Conservation (phyloP, 2,113 vertebrate genomes). For the Lates calcarifer region DNA sequence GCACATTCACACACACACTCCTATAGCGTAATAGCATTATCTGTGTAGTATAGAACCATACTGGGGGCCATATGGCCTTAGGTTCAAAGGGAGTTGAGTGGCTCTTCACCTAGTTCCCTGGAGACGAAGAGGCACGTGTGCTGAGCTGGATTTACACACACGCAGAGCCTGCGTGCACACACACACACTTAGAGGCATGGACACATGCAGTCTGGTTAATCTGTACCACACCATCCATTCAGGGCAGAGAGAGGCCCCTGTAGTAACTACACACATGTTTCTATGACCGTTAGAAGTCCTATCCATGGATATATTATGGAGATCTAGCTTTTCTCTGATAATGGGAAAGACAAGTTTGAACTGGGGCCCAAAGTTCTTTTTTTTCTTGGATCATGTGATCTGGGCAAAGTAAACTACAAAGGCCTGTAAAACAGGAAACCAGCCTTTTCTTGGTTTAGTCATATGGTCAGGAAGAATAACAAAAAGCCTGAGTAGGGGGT, state of each 20-base stretch:
- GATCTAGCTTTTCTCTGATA: constrained; percentile 45
- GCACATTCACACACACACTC: not conserved
- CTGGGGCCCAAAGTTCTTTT: constrained; percentile 21
- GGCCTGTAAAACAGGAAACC: constrained; percentile 50
- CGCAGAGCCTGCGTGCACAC: constrained; percentile 13
- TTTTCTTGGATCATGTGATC: constrained; percentile 31
- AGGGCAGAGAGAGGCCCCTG: constrained; percentile 68
- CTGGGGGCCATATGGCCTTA: constrained; percentile 75
- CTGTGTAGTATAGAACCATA: constrained; percentile 57
- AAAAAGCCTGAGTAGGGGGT: constrained; percentile 43
- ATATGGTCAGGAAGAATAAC: constrained; percentile 65
- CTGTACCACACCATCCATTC: constrained; percentile 78
- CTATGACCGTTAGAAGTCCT: constrained; percentile 62
- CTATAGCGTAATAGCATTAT: constrained; percentile 56
- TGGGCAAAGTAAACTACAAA: constrained; percentile 44
- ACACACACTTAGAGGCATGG: constrained; percentile 49
- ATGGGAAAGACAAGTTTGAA: constrained; percentile 59
- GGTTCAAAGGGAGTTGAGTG: constrained; percentile 78
- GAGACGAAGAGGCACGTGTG: constrained; percentile 72
- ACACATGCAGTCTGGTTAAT: constrained; percentile 77
- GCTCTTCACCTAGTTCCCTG: constrained; percentile 81
- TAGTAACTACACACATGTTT: constrained; percentile 76
- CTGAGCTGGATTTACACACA: constrained; percentile 71
- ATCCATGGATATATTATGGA: constrained; percentile 51
- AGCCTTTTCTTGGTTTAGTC: constrained; percentile 55